These are phyloP conservation scores for Gadus chalcogrammus DNA, from an alignment of 2,113 vertebrate species.

Conservation along the genomic window DNA sequence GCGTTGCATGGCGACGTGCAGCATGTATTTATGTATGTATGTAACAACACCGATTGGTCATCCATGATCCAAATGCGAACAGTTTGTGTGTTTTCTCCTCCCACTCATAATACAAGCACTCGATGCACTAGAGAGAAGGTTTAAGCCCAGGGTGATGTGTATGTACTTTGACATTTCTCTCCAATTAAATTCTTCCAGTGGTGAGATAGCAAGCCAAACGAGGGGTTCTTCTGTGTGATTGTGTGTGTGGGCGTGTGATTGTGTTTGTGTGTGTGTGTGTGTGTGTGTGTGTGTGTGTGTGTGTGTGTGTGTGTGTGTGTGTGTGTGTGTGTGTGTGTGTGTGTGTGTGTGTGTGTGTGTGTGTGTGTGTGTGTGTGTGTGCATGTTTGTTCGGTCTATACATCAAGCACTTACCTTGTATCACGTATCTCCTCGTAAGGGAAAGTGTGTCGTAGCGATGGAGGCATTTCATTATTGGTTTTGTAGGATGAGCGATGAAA, in stretches of 20 bases:
- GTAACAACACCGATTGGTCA: too few species aligned
- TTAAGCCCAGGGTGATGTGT: conserved; percentile 37
- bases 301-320: conserved; percentile 9
- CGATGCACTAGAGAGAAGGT: too few species aligned
- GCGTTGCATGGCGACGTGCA: background rate
- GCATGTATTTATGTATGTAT: too few species aligned
- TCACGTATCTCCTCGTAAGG: background rate
- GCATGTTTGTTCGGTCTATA: background rate
- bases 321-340: conserved; percentile 5
- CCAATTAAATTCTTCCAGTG: conserved; percentile 36
- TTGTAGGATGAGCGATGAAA: background rate
- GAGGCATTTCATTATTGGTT: conserved; percentile 35
- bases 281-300: too few species aligned
- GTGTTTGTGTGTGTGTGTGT: too few species aligned
- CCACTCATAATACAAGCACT: too few species aligned
- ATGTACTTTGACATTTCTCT: conserved; percentile 57
- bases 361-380: too few species aligned
- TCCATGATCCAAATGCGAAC: too few species aligned
- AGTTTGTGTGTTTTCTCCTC: too few species aligned
- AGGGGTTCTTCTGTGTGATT: conserved; percentile 15
- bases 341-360: background rate
- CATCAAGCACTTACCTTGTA: conserved; percentile 19
- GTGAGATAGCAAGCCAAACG: conserved; percentile 12
- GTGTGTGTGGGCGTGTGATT: background rate
- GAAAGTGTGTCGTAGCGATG: conserved; percentile 9